Base-by-base conservation (phyloP, 2,888 invertebrate genomes). In the Agrochola lota region DNA sequence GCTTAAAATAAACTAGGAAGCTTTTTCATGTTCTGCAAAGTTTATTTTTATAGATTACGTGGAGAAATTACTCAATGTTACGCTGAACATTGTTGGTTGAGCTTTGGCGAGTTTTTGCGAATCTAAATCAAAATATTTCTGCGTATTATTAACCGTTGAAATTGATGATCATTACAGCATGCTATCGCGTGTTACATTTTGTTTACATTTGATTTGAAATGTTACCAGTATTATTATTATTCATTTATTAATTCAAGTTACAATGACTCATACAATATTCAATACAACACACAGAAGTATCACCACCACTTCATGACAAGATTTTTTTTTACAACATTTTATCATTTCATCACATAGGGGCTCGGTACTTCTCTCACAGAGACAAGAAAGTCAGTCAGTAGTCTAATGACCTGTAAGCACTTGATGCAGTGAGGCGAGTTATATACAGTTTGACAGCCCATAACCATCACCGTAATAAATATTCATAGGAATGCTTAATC, bases 31-130 rank as follows among this genome's bases (percentile, higher is more conserved):
- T 76, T 80, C 62, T 81, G 43, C 40, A 63, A 66, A 72, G 72
- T 77, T 83, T 88, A 88, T 83, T 88, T 87, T 85, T 85, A 73
- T 77, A 83, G 71, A 68, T 84, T 74, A 66, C 80, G 79, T 40
- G 70, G 12, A 81, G 59, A 77, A 66, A 81, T 83, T 84, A 77
- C 62, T 73, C 77, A 85, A 85, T 74, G 83, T 85, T 69, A n/a
- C 60, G 17, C 30, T n/a, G 52, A 75, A 85, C 85, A 84, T 59
- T 85, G 85, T 84, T 60, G 15, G 57, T 78, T 63, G 23, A 40
- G 57, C 12, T 59, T 64, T 69, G 62, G 80, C 74, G 66, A 68
- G 63, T 43, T 59, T 23, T 57, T 67, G 74, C 68, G 57, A 55
- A 85, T 63, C 62, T 67, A 71, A 70, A 85, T 85, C 72, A 78